phyloP scores from a whole-genome alignment of 2,888 invertebrate species.

The Heliconius cydno region DNA sequence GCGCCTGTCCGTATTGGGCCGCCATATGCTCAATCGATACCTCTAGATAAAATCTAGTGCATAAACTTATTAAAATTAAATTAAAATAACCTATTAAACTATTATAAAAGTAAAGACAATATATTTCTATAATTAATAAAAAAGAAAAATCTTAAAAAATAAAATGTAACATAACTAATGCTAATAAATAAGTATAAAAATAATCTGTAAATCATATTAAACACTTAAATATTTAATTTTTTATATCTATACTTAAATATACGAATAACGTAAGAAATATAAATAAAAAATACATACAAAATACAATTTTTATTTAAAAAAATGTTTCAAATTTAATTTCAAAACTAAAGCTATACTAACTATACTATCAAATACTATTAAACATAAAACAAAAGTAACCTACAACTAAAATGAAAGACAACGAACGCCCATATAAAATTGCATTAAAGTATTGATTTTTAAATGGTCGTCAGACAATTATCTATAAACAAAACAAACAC shows the following conservation, averaged over 20 bases:
- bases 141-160: background rate
- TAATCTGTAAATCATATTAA: background rate
- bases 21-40: conserved; percentile 15
- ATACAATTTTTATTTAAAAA: background rate
- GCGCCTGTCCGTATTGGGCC: background rate
- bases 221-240: background rate
- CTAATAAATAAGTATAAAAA: background rate
- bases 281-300: background rate
- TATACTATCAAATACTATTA: background rate
- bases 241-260: background rate
- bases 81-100: background rate
- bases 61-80: background rate
- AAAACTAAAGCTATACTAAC: background rate
- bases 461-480: background rate
- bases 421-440: background rate
- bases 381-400: background rate
- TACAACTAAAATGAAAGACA: background rate
- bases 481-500: background rate
- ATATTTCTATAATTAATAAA: too few species aligned
- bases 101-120: background rate
- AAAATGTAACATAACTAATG: background rate
- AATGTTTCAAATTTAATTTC: background rate
- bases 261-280: background rate
- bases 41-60: background rate
- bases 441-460: conserved; percentile 1